These are phyloP conservation scores for Acrocephalus kingi DNA, from an alignment of 2,113 vertebrate genomes.

Conservation along the genomic window DNA sequence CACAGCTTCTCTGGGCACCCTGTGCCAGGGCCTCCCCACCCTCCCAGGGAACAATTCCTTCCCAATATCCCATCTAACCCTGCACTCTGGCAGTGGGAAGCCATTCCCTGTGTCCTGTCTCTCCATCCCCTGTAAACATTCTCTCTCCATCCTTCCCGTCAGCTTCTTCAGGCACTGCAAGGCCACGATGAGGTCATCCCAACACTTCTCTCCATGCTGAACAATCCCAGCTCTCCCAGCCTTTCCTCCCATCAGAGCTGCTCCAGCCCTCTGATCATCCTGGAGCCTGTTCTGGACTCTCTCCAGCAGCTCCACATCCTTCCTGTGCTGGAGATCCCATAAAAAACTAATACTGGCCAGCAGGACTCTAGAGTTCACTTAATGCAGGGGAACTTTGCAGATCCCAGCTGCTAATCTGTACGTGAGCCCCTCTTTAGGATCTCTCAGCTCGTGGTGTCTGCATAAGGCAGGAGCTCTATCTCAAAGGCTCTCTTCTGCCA, in stretches of 20 bases:
- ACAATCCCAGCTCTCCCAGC: background rate
- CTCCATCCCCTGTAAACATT: accelerated
- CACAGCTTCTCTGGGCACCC: background rate
- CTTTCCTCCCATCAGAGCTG: background rate
- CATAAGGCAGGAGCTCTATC: accelerated
- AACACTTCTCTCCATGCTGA: background rate
- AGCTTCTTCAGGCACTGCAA: accelerated
- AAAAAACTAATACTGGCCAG: background rate
- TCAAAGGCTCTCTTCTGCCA: background rate
- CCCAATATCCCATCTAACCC: accelerated
- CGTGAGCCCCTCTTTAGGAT: background rate
- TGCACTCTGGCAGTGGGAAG: background rate
- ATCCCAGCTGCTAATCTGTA: background rate
- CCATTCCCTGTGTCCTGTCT: background rate
- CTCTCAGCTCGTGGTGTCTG: background rate
- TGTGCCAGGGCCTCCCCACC: background rate
- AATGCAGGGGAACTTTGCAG: background rate
- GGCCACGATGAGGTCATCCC: accelerated
- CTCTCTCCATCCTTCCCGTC: accelerated
- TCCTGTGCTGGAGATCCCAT: background rate
- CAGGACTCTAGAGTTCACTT: background rate
- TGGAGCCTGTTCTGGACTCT: background rate
- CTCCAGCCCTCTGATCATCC: background rate
- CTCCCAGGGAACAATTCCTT: background rate
- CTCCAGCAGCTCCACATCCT: accelerated